Base-by-base conservation (phyloP, 2,888 invertebrate genomes). In the Scaptomyza polygonia region DNA sequence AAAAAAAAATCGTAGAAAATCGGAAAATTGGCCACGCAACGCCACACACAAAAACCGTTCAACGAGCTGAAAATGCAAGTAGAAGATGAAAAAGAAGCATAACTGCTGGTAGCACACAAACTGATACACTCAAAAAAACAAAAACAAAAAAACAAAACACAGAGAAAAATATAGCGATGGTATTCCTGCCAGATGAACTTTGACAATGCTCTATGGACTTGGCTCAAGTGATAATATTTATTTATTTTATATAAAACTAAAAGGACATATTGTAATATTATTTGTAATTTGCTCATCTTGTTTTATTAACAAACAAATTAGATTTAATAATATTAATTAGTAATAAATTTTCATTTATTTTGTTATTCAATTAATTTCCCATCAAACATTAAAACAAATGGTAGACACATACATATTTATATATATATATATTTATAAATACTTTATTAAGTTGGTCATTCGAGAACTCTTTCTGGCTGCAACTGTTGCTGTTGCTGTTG, bases 11-110 rank as follows among this genome's bases (percentile, higher is more conserved):
- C 66, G 77, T 63, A 59, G 59, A 80, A 66, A 77, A 71, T 71
- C 65, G 68, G 52, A 81, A 85, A 87, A 82, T 85, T 75, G 88
- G 68, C 75, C 82, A 81, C 66, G 62, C 57, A 59, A 55, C 62
- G 65, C 48, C 61, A 39, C 39, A 34, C 39, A 34, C 32, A 39
- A 16, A 57, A 36, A 59, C 49, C 49, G 25, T 18, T 25, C 34
- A 51, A 27, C 45, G 55, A 32, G 12, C 34, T 12, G 9, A 32
- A 32, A 1, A 36, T 21, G 34, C 34, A 34, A 49, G 36, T 9
- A 25, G 36, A 49, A 36, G 36, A 49, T 16, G 49, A 25, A 34
- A 25, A 43, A 25, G 42, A 5, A 4, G 11, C 14, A 49, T 36
- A 36, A 49, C 11, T 49, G 49, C 36, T 39, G 39, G 39, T n/a